Evolutionary conservation across 2,888 invertebrate genomes (phyloP).

Genomic region (Ryuthela nishihirai): DNA sequence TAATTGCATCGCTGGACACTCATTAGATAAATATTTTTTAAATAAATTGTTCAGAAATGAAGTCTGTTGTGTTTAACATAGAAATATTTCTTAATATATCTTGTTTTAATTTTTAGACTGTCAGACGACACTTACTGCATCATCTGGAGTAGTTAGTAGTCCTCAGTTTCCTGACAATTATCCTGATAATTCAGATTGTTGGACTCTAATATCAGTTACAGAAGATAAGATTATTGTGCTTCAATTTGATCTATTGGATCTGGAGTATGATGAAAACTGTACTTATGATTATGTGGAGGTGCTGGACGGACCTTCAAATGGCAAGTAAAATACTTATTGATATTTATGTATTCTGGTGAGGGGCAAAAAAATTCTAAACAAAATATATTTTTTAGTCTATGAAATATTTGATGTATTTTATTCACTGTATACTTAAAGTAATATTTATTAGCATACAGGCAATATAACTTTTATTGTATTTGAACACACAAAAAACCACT

Average conservation of each 20-base stretch:
- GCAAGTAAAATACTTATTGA: slow-evolving; percentile 1
- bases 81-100: not conserved
- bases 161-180: slow-evolving; percentile 43
- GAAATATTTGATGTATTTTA: too few species aligned
- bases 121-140: slow-evolving; percentile 22
- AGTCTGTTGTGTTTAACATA: not conserved
- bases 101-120: slow-evolving; percentile 28
- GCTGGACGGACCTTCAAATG: slow-evolving; percentile 37
- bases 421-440: too few species aligned
- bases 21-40: not conserved
- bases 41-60: not conserved
- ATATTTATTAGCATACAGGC: too few species aligned
- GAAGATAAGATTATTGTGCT: slow-evolving; percentile 31
- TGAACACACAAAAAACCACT: too few species aligned
- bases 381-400: too few species aligned
- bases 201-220: slow-evolving; percentile 39
- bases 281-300: slow-evolving; percentile 42
- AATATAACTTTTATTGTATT: too few species aligned
- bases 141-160: slow-evolving; percentile 35
- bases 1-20: not conserved
- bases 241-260: slow-evolving; percentile 35
- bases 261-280: slow-evolving; percentile 42
- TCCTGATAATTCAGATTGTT: slow-evolving; percentile 43
- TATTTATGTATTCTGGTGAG: too few species aligned
- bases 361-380: too few species aligned